A percentile compares a stretch with the other conserved stretches of the same genome.
Evolutionary conservation across 2,888 invertebrate species (phyloP).

Genomic region (Erebia epiphron): DNA sequence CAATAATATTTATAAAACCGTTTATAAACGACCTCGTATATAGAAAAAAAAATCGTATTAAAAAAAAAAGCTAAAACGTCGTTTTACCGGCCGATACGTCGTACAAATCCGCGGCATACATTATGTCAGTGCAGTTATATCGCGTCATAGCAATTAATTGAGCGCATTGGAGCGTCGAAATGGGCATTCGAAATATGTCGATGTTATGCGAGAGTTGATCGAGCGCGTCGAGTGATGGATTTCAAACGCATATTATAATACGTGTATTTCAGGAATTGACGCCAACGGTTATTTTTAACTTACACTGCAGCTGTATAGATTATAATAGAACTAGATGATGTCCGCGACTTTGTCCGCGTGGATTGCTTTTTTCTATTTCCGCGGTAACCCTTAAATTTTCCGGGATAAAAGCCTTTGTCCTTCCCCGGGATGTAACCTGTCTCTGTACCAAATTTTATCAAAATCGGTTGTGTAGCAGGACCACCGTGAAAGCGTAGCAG

Average conservation of each 20-base stretch:
- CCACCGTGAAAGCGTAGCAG: too few relatives aligned
- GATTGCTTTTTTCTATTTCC: too few relatives aligned
- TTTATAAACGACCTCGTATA: constrained; percentile 2
- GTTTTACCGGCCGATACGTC: constrained; percentile 10
- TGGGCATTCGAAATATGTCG: constrained; percentile 42
- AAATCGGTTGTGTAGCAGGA: too few relatives aligned
- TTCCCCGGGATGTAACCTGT: too few relatives aligned
- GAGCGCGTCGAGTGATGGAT: neutral
- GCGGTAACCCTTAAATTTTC: too few relatives aligned
- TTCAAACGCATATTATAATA: neutral
- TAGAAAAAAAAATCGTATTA: constrained; percentile 3
- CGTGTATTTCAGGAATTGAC: neutral
- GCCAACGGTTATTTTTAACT: neutral
- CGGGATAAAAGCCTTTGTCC: too few relatives aligned
- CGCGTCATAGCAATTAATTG: constrained; percentile 48
- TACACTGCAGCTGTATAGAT: too few relatives aligned
- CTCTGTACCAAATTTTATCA: too few relatives aligned
- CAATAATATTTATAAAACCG: neutral
- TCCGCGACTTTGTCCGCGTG: too few relatives aligned
- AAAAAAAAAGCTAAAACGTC: neutral
- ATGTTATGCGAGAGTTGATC: constrained; percentile 36
- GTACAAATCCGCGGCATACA: constrained; percentile 26
- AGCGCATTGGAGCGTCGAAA: constrained; percentile 49
- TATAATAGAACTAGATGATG: too few relatives aligned
- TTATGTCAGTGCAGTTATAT: constrained; percentile 32